Evolutionary conservation across 2,113 vertebrate species (phyloP), one percentile per base, ranked within the genome.

Genomic region (Zapus hudsonius): DNA sequence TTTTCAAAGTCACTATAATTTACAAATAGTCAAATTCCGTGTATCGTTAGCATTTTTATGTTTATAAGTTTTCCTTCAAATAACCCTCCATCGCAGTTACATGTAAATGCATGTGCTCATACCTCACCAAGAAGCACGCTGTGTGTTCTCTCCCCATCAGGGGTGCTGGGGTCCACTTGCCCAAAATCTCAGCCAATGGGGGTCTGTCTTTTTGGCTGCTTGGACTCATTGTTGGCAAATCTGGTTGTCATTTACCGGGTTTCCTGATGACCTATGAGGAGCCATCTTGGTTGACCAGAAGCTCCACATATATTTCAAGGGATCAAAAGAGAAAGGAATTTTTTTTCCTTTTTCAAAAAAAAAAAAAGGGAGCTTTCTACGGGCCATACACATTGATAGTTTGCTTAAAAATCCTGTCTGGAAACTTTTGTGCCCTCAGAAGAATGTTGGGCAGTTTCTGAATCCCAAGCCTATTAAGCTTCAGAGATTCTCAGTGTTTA

Each of bases 261-360:
- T 57, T 84, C n/a, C 55, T 87, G 19, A 92, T 31, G 55, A 70
- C 38, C 19, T 76, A 23, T 64, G 40, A 69, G 59, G 78, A 81
- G 67, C 19, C 47, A 64, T 59, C 27, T 74, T 57, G 25, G 52
- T 29, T 78, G 27, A 27, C 23, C 40, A 86, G 40, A 91, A 20
- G 22, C 8, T 64, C 27, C 75, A 44, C 7, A 1, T 10, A 40
- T 10, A 5, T 36, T 36, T 2, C 44, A 78, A 63, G 40, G 36
- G 72, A 76, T 66, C 67, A 89, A 70, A 55, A 59, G 22, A 79
- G 19, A 27, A 42, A 91, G 85, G 47, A 91, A n/a, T n/a, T 63
- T 63, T 63, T 63, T 23, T 63, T 63, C 7, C 25, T 27, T 63
- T 31, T 64, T 29, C 52, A 52, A 94, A 23, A 33, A 59, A 3